Conservation (phyloP, 2,113 vertebrate species). For the Rhynchopsitta pachyrhyncha region DNA sequence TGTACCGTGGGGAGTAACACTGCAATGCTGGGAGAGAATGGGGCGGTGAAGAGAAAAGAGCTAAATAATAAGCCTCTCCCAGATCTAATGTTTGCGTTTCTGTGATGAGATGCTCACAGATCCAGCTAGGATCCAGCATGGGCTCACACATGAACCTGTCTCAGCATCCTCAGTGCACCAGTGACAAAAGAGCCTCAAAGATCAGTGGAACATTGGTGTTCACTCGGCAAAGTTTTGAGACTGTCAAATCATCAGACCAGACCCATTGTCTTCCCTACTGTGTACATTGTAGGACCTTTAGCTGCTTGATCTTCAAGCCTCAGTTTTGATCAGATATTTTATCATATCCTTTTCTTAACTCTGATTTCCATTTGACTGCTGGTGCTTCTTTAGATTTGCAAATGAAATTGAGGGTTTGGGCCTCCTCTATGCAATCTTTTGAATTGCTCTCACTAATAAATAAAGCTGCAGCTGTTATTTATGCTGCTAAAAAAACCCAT, state of each 20-base stretch:
- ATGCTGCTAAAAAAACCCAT: neutral
- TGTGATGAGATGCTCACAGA: neutral
- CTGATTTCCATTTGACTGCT: neutral
- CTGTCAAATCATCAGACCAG: neutral
- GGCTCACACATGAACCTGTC: accelerated
- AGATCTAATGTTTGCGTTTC: neutral
- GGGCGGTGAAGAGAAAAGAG: neutral
- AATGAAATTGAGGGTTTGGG: neutral
- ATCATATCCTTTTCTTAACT: neutral
- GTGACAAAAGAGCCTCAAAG: neutral
- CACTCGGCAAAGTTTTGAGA: neutral
- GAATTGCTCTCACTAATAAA: neutral
- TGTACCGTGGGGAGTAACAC: neutral
- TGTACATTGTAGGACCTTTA: neutral
- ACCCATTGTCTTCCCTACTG: neutral
- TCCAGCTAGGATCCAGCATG: accelerated
- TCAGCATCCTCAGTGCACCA: neutral
- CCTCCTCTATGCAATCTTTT: neutral
- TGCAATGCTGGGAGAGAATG: neutral
- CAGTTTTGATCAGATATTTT: neutral
- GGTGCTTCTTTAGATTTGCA: neutral
- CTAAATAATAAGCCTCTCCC: neutral
- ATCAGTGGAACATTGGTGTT: neutral
- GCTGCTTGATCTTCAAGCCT: neutral
- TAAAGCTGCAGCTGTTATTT: neutral